Conservation (phyloP, 1,140 invertebrate genomes). For the Anoplolepis gracilipes region DNA sequence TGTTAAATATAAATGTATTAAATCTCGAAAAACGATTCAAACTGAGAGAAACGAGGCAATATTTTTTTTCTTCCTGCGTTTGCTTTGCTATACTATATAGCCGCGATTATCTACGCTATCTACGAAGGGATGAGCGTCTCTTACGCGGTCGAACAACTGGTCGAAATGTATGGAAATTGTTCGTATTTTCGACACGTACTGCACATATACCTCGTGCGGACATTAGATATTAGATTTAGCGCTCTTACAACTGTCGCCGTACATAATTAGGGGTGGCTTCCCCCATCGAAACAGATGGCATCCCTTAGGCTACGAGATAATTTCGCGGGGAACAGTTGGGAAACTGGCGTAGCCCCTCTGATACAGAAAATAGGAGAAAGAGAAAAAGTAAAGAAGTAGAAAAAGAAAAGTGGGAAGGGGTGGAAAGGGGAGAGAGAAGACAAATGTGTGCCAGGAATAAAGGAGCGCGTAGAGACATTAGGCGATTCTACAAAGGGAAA, state of each 20-base stretch:
- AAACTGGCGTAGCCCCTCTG: conserved; percentile 9
- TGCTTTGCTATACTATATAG: not conserved
- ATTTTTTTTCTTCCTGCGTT: not conserved
- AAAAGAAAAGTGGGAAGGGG: not conserved
- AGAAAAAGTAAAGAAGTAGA: conserved; percentile 54
- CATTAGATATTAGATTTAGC: conserved; percentile 83
- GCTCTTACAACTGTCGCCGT: conserved; percentile 81
- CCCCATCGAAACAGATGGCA: conserved; percentile 82
- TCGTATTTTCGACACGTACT: conserved; percentile 66
- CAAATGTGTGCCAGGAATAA: conserved; percentile 46
- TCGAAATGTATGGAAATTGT: conserved; percentile 46
- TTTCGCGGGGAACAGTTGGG: conserved; percentile 72
- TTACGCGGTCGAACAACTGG: conserved; percentile 8
- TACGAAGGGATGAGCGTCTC: not conserved
- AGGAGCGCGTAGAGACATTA: not conserved
- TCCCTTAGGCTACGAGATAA: conserved; percentile 82
- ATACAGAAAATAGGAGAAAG: not conserved
- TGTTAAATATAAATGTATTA: not conserved
- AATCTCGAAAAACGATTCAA: not conserved
- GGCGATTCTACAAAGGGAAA: conserved; percentile 31
- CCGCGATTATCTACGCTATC: conserved; percentile 54
- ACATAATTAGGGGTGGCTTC: conserved; percentile 81
- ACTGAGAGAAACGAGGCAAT: not conserved
- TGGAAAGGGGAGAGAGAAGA: conserved; percentile 12
- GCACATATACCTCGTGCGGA: conserved; percentile 33